These are phyloP conservation scores for Gymnoscelis rufifasciata DNA, from an alignment of 2,888 invertebrate species.

Conservation along the genomic window DNA sequence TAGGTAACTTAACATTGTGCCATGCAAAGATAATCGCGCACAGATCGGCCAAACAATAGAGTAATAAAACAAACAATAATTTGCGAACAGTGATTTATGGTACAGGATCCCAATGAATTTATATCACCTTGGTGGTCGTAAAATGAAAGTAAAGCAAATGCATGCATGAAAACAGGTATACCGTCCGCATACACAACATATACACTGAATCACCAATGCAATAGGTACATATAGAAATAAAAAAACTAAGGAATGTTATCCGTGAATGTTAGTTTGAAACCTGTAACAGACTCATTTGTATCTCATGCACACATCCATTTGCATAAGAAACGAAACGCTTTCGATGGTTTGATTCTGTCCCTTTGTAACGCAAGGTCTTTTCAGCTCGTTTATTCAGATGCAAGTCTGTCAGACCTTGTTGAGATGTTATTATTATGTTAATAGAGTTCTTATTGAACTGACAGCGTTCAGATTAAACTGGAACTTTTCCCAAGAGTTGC, in stretches of 20 bases:
- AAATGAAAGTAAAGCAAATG: no score
- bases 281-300: slow-evolving; percentile 52
- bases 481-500: slow-evolving; percentile 1
- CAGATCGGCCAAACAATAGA: slow-evolving; percentile 50
- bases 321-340: slow-evolving; percentile 63
- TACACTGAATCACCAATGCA: no score
- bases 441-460: slow-evolving; percentile 15
- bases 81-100: not conserved
- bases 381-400: slow-evolving; percentile 38
- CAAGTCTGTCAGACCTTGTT: slow-evolving; percentile 32
- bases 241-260: not conserved
- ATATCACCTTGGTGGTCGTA: not conserved
- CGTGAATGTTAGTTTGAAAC: not conserved
- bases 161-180: no score
- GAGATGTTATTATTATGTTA: slow-evolving; percentile 33
- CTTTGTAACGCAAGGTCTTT: slow-evolving; percentile 48
- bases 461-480: slow-evolving; percentile 9
- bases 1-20: slow-evolving; percentile 44
- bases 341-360: slow-evolving; percentile 61
- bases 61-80: slow-evolving; percentile 1
- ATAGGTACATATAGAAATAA: no score
- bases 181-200: no score
- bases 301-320: slow-evolving; percentile 51
- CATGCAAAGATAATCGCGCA: slow-evolving; percentile 33
- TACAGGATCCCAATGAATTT: not conserved